Evolutionary conservation across 1,140 invertebrate genomes (phyloP), one percentile per base, ranked within the genome.

Genomic region (Drosophila melanogaster): DNA sequence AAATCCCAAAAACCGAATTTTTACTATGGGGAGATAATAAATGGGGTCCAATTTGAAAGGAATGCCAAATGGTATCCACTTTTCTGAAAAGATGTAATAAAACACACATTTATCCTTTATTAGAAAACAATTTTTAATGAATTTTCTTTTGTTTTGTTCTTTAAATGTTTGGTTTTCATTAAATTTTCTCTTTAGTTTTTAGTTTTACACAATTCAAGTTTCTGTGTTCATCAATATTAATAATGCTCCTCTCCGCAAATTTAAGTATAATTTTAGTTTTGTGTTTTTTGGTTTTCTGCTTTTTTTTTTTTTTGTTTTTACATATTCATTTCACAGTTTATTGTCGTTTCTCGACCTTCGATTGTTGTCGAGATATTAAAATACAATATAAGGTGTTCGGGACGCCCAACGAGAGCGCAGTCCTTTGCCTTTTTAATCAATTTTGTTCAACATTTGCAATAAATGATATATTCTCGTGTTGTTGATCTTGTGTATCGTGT

Each of bases 311-410:
- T 67, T 74, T 78, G 58, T 79, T 85, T 86, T 92, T 90, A 89
- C 76, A 92, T 90, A 85, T 81, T 92, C 66, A 72, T 85, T 91
- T 92, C 91, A 92, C 91, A 92, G 91, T 92, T 92, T 92, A 92
- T 92, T 92, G 91, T 92, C 91, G 91, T 90, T 92, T 92, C 91
- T 92, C 91, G 91, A 92, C 91, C 58, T 79, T 91, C 81, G 83
- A 90, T 85, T 90, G 78, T 78, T 87, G 91, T 91, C 91, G 91
- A 92, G 91, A 92, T 90, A 92, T 90, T 91, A 90, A 92, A 91
- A 87, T 90, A 90, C 81, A 89, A 83, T 90, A 90, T 65, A 76
- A 66, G 71, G 72, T 85, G 71, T 60, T 75, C 57, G 51, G 75
- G 73, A 67, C 78, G 62, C 73, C 69, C 75, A 62, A 53, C 77